Evolutionary conservation across 2,113 vertebrate genomes (phyloP).

Genomic region (Aegotheles bennettii): DNA sequence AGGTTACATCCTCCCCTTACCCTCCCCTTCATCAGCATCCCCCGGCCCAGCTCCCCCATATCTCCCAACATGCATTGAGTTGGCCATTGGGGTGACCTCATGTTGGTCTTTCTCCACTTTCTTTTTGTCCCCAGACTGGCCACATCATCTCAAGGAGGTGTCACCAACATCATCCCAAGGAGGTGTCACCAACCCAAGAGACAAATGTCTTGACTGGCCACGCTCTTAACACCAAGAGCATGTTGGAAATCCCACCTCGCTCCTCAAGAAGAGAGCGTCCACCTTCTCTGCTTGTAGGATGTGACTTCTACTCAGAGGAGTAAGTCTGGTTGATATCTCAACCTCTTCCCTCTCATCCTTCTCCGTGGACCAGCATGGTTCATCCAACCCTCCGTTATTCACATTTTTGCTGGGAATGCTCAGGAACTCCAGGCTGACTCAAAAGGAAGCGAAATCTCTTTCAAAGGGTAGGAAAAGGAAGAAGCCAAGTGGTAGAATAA

Average conservation of each 20-base stretch:
- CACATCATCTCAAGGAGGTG: fast-evolving
- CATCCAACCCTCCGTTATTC: not conserved
- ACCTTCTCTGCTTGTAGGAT: not conserved
- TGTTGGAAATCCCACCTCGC: not conserved
- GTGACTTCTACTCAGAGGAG: not conserved
- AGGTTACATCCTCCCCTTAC: not conserved
- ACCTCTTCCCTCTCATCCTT: not conserved
- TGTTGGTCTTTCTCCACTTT: fast-evolving
- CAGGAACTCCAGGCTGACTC: not conserved
- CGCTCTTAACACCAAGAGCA: fast-evolving
- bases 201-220: not conserved
- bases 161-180: fast-evolving
- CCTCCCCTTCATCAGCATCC: not conserved
- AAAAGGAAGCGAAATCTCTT: conserved; percentile 7
- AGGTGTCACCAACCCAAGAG: not conserved
- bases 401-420: not conserved
- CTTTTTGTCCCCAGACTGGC: not conserved
- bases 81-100: not conserved
- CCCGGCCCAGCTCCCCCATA: not conserved
- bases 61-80: fast-evolving
- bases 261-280: not conserved
- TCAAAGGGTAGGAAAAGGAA: conserved; percentile 55
- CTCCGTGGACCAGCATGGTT: fast-evolving
- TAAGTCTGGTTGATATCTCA: not conserved
- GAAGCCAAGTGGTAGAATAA: not conserved